These are phyloP conservation scores for Ursus arctos DNA, from an alignment of 2,113 vertebrate genomes.

Conservation along the genomic window DNA sequence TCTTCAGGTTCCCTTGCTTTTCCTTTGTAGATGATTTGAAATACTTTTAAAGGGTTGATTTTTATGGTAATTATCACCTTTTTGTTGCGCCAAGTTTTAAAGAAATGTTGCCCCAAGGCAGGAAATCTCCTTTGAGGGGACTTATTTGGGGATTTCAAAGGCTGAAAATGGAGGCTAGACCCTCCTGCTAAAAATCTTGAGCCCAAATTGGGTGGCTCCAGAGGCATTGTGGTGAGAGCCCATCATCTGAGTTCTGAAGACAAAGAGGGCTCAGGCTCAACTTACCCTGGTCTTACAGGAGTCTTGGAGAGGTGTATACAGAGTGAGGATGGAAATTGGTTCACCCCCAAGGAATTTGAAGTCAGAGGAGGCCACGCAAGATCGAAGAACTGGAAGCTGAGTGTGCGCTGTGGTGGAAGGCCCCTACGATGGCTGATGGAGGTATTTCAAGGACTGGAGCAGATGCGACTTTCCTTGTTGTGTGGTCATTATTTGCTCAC, in stretches of 20 bases:
- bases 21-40: background rate
- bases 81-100: background rate
- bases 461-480: background rate
- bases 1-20: background rate
- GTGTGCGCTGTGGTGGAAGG: constrained; percentile 22
- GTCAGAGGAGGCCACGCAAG: background rate
- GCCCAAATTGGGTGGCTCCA: background rate
- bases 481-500: background rate
- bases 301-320: background rate
- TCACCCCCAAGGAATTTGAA: constrained; percentile 66
- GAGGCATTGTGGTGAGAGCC: background rate
- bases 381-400: constrained; percentile 60
- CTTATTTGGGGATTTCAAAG: background rate
- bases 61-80: background rate
- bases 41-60: background rate
- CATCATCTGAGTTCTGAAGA: background rate
- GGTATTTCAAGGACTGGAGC: constrained; percentile 15
- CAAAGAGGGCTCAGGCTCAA: background rate
- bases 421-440: constrained; percentile 1
- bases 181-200: background rate
- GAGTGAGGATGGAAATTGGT: constrained; percentile 15
- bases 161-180: background rate
- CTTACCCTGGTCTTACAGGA: constrained; percentile 54
- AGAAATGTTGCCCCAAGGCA: background rate
- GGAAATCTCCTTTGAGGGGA: background rate